Percentiles rank a stretch among this genome's conserved stretches.
These are phyloP conservation scores for Psittacula cyanocephala DNA, from an alignment of 2,113 vertebrate genomes.

Conservation along the genomic window DNA sequence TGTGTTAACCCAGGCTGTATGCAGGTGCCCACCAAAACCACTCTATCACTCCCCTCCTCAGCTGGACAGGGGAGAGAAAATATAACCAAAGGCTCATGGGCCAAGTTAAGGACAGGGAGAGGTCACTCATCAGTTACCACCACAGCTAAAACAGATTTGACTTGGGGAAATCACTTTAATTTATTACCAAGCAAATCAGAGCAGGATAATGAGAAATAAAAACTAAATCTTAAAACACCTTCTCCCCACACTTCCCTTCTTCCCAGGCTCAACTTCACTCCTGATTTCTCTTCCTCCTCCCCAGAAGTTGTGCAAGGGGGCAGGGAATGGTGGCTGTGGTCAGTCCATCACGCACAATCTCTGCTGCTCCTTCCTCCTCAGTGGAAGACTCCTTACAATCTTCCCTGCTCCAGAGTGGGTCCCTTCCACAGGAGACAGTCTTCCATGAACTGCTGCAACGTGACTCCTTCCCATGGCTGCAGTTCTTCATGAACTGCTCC, in stretches of 20 bases:
- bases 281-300: background rate
- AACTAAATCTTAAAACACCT: background rate
- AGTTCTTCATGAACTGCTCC: background rate
- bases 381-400: background rate
- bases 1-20: background rate
- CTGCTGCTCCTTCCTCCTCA: background rate
- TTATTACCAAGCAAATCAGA: background rate
- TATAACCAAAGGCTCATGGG: background rate
- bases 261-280: background rate
- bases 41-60: background rate
- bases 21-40: background rate
- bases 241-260: background rate
- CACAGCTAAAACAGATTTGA: background rate
- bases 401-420: background rate
- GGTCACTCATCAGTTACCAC: background rate
- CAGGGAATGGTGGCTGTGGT: background rate
- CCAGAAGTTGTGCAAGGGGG: background rate
- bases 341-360: background rate
- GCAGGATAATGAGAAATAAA: background rate
- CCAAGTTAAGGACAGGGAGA: background rate
- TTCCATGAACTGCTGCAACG: background rate
- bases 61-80: background rate
- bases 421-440: background rate
- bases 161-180: background rate
- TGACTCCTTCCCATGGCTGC: background rate